phyloP scores from a whole-genome alignment of 2,888 invertebrate species.

The Campoplex nolae region DNA sequence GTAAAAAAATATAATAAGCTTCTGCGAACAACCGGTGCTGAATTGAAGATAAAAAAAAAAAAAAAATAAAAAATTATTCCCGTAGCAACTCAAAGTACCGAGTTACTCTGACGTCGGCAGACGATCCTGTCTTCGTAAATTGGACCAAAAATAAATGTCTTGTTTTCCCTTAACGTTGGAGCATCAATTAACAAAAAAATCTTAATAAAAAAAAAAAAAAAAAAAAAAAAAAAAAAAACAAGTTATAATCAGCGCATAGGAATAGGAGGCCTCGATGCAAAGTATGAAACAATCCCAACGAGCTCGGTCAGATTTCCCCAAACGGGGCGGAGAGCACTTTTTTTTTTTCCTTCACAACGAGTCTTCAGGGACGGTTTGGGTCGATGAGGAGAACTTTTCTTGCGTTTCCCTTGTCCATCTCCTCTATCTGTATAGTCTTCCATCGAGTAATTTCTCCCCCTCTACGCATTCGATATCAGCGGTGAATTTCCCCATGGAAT shows the following conservation, averaged over 20 bases:
- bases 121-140: background rate
- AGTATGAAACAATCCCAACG: background rate
- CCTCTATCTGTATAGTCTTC: background rate
- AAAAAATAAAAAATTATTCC: background rate
- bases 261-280: background rate
- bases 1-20: conserved; percentile 13
- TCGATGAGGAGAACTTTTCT: conserved; percentile 38
- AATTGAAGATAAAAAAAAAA: background rate
- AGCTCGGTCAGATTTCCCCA: conserved; percentile 49
- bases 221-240: too few relatives aligned
- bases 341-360: conserved; percentile 39
- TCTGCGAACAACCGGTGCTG: background rate
- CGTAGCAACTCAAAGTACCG: background rate
- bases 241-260: background rate
- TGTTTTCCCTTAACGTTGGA: background rate
- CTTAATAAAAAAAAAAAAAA: background rate
- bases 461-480: conserved; percentile 42
- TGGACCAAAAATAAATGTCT: background rate
- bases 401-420: background rate
- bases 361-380: background rate
- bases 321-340: conserved; percentile 21
- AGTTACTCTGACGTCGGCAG: background rate
- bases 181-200: background rate
- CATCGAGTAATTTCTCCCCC: background rate
- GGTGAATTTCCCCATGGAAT: conserved; percentile 61